Evolutionary conservation across 1,140 invertebrate genomes (phyloP), one percentile per base, ranked within the genome.

Genomic region (Phthorimaea operculella): DNA sequence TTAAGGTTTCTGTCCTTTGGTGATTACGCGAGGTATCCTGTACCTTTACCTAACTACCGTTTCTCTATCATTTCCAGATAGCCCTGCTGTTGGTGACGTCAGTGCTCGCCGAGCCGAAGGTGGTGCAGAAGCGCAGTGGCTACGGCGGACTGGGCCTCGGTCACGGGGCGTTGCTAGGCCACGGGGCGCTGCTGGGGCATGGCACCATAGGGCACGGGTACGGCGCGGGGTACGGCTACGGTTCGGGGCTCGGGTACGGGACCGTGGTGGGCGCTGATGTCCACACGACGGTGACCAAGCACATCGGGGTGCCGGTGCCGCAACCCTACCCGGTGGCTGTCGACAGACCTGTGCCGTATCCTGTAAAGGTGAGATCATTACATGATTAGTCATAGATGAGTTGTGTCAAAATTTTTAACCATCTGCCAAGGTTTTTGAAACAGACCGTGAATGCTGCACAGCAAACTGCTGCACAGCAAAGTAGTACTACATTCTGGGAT

Each of bases 271-370:
- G 81, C 1, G 79, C 82, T 33, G 73, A 86, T 49, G 75, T 83
- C 9, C 84, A 86, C 52, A 86, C 84, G 0, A 86, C 82, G 0
- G 81, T 86, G 0, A 86, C 84, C 0, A 84, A 83, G 55, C 84
- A 86, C 51, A 73, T 86, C 21, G 84, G 84, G 6, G 74, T 84
- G 6, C 82, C 84, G 0, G 76, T 84, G 5, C 81, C 84, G 1
- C 80, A 81, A 9, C 84, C 84, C 7, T 85, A 82, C 55, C 78
- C 81, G 16, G 80, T 86, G 0, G 69, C 83, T 17, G 77, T 86
- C 7, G 79, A 83, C 54, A 76, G 81, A 34, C 81, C 81, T 50
- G 72, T 82, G 8, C 70, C 76, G 18, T 70, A 78, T 12, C 78
- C 84, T 7, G 74, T 83, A 4, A 83, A 70, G 70, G 84, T 84